Conservation (phyloP, 2,113 vertebrate genomes). For the Hassar affinis region DNA sequence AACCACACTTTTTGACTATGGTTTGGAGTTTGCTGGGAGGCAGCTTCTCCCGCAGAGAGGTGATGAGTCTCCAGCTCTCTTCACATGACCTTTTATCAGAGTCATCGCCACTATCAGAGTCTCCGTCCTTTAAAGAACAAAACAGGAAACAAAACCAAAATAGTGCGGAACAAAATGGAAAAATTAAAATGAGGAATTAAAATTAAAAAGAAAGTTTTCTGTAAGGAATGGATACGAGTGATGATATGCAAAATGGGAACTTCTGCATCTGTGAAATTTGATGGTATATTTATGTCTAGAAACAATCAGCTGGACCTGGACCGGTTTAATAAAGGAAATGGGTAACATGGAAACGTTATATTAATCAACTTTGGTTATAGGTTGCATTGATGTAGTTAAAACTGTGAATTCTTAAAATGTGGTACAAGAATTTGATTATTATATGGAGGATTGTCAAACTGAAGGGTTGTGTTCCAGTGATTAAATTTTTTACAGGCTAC, state of each 20-base stretch:
- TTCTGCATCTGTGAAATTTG: neutral
- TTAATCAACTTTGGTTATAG: neutral
- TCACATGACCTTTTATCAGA: constrained; percentile 99
- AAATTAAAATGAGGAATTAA: constrained; percentile 71
- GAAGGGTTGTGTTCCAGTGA: neutral
- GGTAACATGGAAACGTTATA: neutral
- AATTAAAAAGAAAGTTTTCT: constrained; percentile 75
- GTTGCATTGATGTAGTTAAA: neutral
- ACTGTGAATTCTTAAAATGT: neutral
- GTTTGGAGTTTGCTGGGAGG: constrained; percentile 98
- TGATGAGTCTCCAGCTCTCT: constrained; percentile 99
- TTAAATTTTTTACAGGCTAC: neutral
- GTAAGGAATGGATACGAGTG: constrained; percentile 76
- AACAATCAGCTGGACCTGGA: neutral
- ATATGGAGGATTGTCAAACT: neutral
- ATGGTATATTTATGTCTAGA: neutral
- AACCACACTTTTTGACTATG: constrained; percentile 98
- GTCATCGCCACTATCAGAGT: constrained; percentile 99
- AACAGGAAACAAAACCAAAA: constrained; percentile 92
- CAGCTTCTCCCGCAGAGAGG: constrained; percentile 98
- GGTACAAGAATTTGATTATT: neutral
- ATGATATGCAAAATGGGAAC: constrained; percentile 78
- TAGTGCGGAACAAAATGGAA: constrained; percentile 69
- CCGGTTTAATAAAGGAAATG: neutral
- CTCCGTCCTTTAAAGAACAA: constrained; percentile 98